Conservation (phyloP, 2,797 vertebrate species). For the Parauchenoglanis punctatus region DNA sequence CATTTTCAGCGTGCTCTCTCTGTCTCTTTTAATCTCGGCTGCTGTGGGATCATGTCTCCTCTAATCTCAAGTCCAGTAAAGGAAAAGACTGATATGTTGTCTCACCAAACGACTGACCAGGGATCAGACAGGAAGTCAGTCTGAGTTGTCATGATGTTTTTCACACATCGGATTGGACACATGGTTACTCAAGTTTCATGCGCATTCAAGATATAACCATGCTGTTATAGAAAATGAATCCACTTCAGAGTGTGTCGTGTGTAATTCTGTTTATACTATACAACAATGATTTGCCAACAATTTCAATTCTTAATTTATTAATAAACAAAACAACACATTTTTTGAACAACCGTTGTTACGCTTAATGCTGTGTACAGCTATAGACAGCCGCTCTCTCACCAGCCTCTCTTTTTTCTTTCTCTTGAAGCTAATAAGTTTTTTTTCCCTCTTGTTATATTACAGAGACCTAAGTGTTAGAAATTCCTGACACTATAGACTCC, state of each 20-base stretch:
- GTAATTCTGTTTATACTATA: not conserved
- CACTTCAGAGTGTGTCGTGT: not conserved
- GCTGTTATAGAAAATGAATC: not conserved
- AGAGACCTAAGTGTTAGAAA: not conserved
- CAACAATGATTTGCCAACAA: not conserved
- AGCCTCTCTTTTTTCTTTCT: not conserved
- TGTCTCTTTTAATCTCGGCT: not conserved
- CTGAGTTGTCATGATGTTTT: not conserved
- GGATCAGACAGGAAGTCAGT: slow-evolving; percentile 46
- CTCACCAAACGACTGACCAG: slow-evolving; percentile 8
- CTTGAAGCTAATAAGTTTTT: not conserved
- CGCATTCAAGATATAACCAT: too few relatives aligned
- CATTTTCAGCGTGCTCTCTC: not conserved
- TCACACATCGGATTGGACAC: not conserved
- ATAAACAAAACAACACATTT: not conserved
- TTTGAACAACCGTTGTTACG: not conserved
- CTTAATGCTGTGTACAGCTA: not conserved
- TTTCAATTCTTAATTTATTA: not conserved
- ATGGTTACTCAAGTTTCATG: not conserved
- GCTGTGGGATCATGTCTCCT: not conserved
- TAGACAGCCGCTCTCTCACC: not conserved
- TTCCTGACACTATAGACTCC: not conserved
- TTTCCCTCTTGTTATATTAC: not conserved
- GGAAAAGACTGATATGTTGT: not conserved
- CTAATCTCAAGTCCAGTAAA: not conserved